These are phyloP conservation scores for Dyspetes luteomarginatus DNA, from an alignment of 2,888 invertebrate species.

Conservation along the genomic window DNA sequence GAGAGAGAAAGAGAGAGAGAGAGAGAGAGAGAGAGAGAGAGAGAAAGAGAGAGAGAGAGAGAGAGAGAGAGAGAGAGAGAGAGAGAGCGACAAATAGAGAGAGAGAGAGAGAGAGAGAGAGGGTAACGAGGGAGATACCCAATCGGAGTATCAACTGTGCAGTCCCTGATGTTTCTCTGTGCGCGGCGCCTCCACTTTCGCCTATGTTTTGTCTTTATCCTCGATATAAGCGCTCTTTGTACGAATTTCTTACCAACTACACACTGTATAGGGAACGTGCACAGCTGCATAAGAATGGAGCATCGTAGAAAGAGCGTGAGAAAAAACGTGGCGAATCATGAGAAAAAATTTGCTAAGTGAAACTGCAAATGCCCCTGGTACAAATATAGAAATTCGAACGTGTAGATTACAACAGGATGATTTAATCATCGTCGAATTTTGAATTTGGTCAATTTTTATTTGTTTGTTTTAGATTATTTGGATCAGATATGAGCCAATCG, in stretches of 20 bases:
- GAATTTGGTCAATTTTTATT: neutral
- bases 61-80: conserved; percentile 2
- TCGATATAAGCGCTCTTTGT: neutral
- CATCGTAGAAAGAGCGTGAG: neutral
- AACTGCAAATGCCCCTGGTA: conserved; percentile 15
- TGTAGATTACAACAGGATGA: conserved; percentile 14
- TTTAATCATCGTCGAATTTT: conserved; percentile 23
- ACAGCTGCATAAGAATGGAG: neutral
- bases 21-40: conserved; percentile 2
- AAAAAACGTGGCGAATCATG: neutral
- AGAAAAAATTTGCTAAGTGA: conserved; percentile 4
- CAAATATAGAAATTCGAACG: neutral
- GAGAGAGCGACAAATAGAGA: neutral
- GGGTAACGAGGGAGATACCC: neutral
- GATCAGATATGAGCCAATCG: neutral
- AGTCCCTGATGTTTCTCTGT: neutral
- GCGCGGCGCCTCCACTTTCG: neutral
- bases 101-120: neutral
- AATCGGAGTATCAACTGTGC: conserved; percentile 1
- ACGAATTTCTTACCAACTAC: neutral
- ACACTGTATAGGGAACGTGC: neutral
- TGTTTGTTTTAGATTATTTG: no score
- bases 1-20: neutral
- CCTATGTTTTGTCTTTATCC: neutral
- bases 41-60: neutral